Evolutionary conservation across 2,797 vertebrate species (phyloP), one percentile per base, ranked within the genome.

Genomic region (Manis pentadactyla): DNA sequence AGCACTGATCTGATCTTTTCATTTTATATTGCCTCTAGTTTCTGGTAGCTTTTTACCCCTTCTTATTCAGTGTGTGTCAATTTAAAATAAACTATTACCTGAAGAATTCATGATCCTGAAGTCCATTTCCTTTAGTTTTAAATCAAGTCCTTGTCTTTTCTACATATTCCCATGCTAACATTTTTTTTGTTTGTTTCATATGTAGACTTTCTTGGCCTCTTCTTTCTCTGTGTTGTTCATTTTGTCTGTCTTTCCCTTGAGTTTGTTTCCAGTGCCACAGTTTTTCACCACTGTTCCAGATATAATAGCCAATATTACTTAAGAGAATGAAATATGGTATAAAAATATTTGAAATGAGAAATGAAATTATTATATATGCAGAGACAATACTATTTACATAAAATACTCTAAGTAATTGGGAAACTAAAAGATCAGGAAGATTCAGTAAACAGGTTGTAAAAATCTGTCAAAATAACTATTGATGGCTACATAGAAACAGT

Each of bases 281-380:
- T 90, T 93, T 84, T 66, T 37, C 51, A 84, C 29, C 7, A 19
- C 19, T 71, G 13, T 68, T 73, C 8, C 49, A 31, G 87, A 87
- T 90, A 90, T 10, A 59, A 25, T 66, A 73, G 31, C 25, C 37
- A 87, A 14, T 53, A 34, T 34, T 66, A 64, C 12, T 61, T 74
- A 42, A 55, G 19, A 49, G 31, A 91, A 85, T 71, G 9, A 57
- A 73, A 57, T 1, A 78, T 34, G 4, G 17, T 69, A 14, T n/a
- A 61, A 83, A 92, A 61, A 83, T 90, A 14, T 17, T 91, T 83
- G 19, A 81, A 90, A 95, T 71, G n/a, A 81, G 19, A 37, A 89
- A 86, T 86, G 39, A 74, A 87, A 63, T 49, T 34, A 61, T 59
- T 95, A 53, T 95, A 53, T 77, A 93, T 71, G 29, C 18, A 89